phyloP scores from a whole-genome alignment of 2,888 invertebrate genomes.

The Willowsia nigromaculata region DNA sequence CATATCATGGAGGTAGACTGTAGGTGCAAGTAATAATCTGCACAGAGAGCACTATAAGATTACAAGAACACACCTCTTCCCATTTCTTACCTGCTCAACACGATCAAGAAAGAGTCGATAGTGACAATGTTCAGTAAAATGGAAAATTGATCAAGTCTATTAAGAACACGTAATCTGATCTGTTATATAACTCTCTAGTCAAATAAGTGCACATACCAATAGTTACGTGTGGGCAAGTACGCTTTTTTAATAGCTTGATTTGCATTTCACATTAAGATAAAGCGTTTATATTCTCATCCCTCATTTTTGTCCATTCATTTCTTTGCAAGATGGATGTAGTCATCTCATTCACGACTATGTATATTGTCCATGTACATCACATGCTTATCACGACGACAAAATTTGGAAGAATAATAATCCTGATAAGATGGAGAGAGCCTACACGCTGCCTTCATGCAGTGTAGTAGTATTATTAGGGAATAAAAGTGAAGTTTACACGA shows the following conservation, averaged over 20 bases:
- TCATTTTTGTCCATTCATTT: slow-evolving; percentile 1
- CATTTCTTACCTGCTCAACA: slow-evolving; percentile 18
- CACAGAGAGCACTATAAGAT: background rate
- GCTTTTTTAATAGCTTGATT: background rate
- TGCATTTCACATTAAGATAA: background rate
- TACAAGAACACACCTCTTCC: background rate
- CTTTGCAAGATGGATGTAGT: background rate
- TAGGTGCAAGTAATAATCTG: background rate
- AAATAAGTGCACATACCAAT: background rate
- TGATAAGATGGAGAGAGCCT: background rate
- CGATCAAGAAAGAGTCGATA: background rate
- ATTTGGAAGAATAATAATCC: background rate
- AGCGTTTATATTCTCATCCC: too few species aligned
- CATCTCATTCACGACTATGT: background rate
- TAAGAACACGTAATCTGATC: background rate
- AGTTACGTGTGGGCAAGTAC: background rate
- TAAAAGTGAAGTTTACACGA: slow-evolving; percentile 28
- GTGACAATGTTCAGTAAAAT: background rate
- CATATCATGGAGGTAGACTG: background rate
- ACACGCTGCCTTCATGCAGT: background rate
- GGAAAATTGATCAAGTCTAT: slow-evolving; percentile 7
- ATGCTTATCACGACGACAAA: background rate
- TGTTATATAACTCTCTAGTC: background rate
- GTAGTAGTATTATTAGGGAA: background rate
- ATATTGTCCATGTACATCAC: background rate